Base-by-base conservation (phyloP, 1,140 invertebrate genomes). In the Cataglyphis hispanica region DNA sequence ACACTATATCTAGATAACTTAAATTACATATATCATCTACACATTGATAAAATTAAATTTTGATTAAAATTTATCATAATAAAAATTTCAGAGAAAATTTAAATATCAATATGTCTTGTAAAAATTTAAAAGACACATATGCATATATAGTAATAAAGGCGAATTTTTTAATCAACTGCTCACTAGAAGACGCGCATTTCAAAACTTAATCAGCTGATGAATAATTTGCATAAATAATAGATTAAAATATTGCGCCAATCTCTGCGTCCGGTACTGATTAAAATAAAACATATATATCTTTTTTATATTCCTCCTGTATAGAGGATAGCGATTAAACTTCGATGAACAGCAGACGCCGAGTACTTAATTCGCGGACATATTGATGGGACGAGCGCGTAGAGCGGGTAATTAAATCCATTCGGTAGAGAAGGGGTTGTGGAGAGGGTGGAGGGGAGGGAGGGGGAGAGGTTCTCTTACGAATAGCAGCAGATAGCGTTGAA, bases 391-490 rank as follows among this genome's bases (percentile, higher is more conserved):
- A 22, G 53, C 19, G 61, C n/a, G 31, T 37, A 43, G 37, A 37
- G 58, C 37, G 46, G 87, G 53, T 90, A 89, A 90, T 90, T 89
- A 87, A 90, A 89, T 89, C 70, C 88, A 50, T n/a, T 22, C 53
- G 69, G 4, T 4, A 16, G 13, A 19, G 16, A 13, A 46, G 11
- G 11, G 10, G n/a, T n/a, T n/a, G 4, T 4, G 13, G 13, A 19
- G 16, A 13, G 16, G 11, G 11, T n/a, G 10, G 43, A 13, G 43
- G 3, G 43, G 11, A 4, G 7, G 4, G 43, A 1, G 43, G 13
- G 16, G 46, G 46, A 56, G 11, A 34, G 31, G 31, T 3, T 31
- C 58, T 84, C 89, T 89, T 90, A 89, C 75, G 56, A 70, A 66
- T 43, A 70, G 53, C 56, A 13, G 67, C 27, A 46, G 77, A 78